Base-by-base conservation (phyloP, 2,797 vertebrate genomes). In the Aeoliscus strigatus region DNA sequence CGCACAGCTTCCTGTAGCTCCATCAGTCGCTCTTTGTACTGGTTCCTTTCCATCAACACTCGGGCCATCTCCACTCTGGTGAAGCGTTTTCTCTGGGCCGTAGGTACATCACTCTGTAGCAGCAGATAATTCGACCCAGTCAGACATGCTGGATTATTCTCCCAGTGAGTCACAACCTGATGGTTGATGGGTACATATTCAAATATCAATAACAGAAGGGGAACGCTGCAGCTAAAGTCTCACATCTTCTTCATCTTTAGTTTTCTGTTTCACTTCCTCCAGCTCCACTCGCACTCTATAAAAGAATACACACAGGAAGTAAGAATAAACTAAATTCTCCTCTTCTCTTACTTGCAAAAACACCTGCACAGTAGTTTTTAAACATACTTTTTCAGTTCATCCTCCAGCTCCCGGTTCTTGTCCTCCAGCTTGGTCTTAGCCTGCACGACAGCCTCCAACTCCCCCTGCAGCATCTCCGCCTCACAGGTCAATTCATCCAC, bases 1-100 rank as follows among this genome's bases (percentile, higher is more conserved):
- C 94, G 81, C 51, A 98, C 93, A 0, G 96, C 96, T 58, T 98
- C 96, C 80, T 98, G 96, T 38, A 98, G 89, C 82, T 97, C 96
- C 96, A 98, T 98, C 50, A 98, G 76, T 35, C 95, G 86, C 70
- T 98, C 96, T 57, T 98, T 98, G 40, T 98, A 98, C 54, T 98
- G 96, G 74, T 98, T 98, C 29, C 96, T 90, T 70, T 98, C 96
- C 95, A 98, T 98, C 47, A 98, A 89, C 35, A 98, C 95, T 0
- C 96, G 74, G 5, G 96, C 96, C 96, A 98, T 98, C 85, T 98
- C 96, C 60, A 98, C 92, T 0, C 95, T 80, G 0, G 96, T 98
- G 81, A 98, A 98, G 40, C 95, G 89, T 14, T 94, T 90, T 48
- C 94, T 92, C 81, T 97, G 95, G 0, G 95, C 93, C 32, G 96